phyloP scores from a whole-genome alignment of 2,797 vertebrate genomes.

The Crocodylus rhombifer region DNA sequence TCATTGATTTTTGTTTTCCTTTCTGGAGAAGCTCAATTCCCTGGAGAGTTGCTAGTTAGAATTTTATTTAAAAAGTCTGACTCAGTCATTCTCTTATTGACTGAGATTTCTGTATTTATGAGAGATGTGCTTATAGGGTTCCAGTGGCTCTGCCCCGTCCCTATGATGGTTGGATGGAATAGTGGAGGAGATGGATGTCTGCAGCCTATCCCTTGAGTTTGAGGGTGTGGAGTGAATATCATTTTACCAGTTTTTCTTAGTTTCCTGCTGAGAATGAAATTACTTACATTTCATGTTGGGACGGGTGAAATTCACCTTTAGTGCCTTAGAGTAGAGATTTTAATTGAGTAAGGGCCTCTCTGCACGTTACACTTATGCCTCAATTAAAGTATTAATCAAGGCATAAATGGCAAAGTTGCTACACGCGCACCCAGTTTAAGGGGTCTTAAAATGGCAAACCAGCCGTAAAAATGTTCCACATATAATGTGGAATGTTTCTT shows the following conservation, averaged over 20 bases:
- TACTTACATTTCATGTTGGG: background rate
- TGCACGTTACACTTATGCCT: too few species aligned
- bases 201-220: background rate
- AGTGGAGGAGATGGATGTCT: background rate
- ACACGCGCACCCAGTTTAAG: too few species aligned
- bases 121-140: background rate
- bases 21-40: background rate
- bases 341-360: background rate
- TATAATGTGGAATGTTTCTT: too few species aligned
- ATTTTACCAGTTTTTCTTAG: slow-evolving; percentile 7
- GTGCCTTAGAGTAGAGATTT: background rate
- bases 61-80: background rate
- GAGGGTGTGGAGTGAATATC: background rate
- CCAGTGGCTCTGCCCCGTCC: fast-evolving
- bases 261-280: background rate
- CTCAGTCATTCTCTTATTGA: background rate
- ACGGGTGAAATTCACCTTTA: background rate
- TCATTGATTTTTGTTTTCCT: background rate
- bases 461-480: too few species aligned
- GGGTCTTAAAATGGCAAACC: too few species aligned
- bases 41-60: background rate
- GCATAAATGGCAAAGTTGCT: too few species aligned
- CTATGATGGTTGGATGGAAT: background rate
- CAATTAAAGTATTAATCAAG: too few species aligned
- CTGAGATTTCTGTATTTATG: background rate